These are phyloP conservation scores for Coregonus clupeaformis DNA, from an alignment of 2,113 vertebrate species.

Conservation along the genomic window DNA sequence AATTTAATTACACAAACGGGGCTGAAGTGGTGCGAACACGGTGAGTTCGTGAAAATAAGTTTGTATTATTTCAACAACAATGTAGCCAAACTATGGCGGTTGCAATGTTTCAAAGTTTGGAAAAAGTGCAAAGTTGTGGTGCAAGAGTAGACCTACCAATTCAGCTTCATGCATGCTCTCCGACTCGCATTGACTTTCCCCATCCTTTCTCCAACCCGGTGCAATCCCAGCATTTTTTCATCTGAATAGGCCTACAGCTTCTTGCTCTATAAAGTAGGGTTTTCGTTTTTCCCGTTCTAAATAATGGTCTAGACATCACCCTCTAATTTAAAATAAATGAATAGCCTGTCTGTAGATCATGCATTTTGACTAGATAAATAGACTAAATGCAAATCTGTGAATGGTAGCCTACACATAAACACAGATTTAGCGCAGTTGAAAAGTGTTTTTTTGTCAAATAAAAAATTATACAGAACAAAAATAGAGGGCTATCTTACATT, in stretches of 20 bases:
- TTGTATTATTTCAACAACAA: neutral
- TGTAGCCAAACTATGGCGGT: neutral
- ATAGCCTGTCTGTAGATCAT: neutral
- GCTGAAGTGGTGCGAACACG: slow-evolving; percentile 62
- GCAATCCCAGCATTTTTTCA: neutral
- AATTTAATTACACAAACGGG: slow-evolving; percentile 55
- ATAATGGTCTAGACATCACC: too few species aligned
- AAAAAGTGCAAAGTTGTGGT: too few species aligned
- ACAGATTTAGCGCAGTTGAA: too few species aligned
- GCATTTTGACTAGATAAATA: neutral
- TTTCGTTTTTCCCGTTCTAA: too few species aligned
- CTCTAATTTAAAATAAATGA: neutral
- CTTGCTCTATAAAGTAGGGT: too few species aligned
- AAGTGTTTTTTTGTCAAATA: too few species aligned
- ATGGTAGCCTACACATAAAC: neutral
- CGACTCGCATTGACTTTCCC: neutral
- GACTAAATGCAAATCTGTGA: neutral
- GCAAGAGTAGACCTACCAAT: too few species aligned
- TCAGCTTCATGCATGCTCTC: too few species aligned
- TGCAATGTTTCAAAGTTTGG: too few species aligned
- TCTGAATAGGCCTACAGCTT: too few species aligned
- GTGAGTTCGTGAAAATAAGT: slow-evolving; percentile 49
- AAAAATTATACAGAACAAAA: too few species aligned
- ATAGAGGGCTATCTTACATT: too few species aligned
- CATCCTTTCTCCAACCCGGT: neutral